phyloP scores from a whole-genome alignment of 2,797 vertebrate species.

The Rhincodon typus region DNA sequence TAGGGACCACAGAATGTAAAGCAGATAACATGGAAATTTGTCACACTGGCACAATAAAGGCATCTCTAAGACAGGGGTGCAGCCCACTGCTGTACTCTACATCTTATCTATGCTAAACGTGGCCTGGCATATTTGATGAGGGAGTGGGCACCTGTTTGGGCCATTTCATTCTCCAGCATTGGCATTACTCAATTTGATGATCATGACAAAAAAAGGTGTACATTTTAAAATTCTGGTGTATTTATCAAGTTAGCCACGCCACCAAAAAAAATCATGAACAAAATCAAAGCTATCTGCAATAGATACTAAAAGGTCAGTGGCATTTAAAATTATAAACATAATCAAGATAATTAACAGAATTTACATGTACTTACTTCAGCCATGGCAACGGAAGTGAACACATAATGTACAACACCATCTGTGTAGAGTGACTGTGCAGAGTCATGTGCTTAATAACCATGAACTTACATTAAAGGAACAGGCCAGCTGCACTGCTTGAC shows the following conservation, averaged over 20 bases:
- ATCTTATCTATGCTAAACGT: not conserved
- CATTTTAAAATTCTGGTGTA: not conserved
- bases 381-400: conserved; percentile 18
- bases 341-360: conserved; percentile 12
- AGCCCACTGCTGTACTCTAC: not conserved
- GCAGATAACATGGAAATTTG: not conserved
- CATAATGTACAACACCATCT: conserved; percentile 8
- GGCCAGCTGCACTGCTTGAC: not conserved
- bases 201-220: not conserved
- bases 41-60: not conserved
- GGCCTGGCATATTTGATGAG: not conserved
- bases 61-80: not conserved
- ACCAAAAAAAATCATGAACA: not conserved
- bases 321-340: conserved; percentile 13
- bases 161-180: no score
- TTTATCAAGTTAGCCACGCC: not conserved
- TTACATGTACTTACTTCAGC: not conserved
- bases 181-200: not conserved
- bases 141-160: not conserved
- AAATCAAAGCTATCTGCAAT: not conserved
- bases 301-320: not conserved
- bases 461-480: not conserved
- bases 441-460: conserved; percentile 17
- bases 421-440: not conserved
- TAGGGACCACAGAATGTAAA: not conserved